A percentile compares a stretch with the other conserved stretches of the same genome.
Conservation (phyloP, 1,140 invertebrate species). For the Pygmarrhopalites habei region DNA sequence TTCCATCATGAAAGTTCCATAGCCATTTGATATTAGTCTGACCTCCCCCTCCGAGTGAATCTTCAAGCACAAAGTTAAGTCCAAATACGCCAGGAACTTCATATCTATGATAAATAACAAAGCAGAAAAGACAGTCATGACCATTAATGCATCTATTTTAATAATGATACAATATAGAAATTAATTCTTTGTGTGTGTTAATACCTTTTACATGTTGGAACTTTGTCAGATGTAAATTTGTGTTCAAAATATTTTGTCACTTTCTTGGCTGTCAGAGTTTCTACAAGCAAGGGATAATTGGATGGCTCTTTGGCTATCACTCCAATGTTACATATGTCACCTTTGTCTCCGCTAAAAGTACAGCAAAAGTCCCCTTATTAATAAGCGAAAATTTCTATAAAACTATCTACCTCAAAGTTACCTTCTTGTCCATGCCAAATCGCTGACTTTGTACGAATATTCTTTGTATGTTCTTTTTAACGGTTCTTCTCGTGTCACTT, state of each 20-base stretch:
- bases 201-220: not conserved
- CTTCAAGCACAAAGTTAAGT: slow-evolving; percentile 47
- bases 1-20: too few species aligned
- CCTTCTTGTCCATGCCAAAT: slow-evolving; percentile 49
- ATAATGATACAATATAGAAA: too few species aligned
- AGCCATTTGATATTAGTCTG: not conserved
- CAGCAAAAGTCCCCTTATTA: slow-evolving; percentile 48
- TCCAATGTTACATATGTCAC: slow-evolving; percentile 49
- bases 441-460: slow-evolving; percentile 45
- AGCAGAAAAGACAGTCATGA: not conserved
- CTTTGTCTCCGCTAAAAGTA: slow-evolving; percentile 52
- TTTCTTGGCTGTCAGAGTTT: slow-evolving; percentile 44
- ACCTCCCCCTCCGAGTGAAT: slow-evolving; percentile 46
- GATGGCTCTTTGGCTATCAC: slow-evolving; percentile 48
- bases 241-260: slow-evolving; percentile 47
- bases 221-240: slow-evolving; percentile 41
- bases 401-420: too few species aligned
- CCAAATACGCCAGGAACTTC: slow-evolving; percentile 47
- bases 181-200: not conserved
- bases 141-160: too few species aligned
- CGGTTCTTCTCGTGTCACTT: not conserved
- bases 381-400: too few species aligned
- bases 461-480: not conserved
- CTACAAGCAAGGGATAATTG: slow-evolving; percentile 44
- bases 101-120: slow-evolving; percentile 23